Percentiles rank a stretch among this genome's conserved stretches.
Evolutionary conservation across 2,113 vertebrate species (phyloP).

Genomic region (Copsychus sechellarum): DNA sequence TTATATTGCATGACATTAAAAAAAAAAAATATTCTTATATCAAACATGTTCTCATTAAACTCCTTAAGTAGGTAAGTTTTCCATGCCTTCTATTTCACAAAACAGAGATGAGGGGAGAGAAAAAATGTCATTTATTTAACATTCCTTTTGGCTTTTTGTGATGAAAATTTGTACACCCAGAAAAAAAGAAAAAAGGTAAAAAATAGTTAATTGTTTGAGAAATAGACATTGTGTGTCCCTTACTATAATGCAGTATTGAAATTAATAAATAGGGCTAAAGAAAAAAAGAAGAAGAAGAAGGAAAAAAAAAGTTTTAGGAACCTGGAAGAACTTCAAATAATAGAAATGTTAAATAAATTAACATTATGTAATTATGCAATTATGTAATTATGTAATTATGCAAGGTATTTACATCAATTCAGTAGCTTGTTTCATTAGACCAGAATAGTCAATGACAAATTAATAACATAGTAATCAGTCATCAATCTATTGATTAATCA

Average conservation of each 20-base stretch:
- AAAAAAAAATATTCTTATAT: not conserved
- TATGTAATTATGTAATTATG: not conserved
- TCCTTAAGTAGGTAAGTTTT: not conserved
- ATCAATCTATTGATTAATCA: not conserved
- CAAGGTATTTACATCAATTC: not conserved
- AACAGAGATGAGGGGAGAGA: not conserved
- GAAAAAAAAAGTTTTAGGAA: not conserved
- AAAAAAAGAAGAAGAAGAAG: fast-evolving
- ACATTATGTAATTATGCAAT: not conserved
- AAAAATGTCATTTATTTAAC: not conserved
- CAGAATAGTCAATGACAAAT: not conserved
- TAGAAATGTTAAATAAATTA: not conserved
- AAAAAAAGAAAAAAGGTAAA: no score
- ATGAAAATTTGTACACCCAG: not conserved
- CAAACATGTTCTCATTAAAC: not conserved
- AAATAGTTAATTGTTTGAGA: not conserved
- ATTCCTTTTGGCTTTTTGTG: not conserved
- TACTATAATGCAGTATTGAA: not conserved
- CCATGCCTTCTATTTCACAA: not conserved
- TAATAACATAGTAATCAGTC: not conserved
- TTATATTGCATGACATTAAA: not conserved
- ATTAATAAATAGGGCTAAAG: not conserved
- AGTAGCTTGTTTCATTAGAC: not conserved
- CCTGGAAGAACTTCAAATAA: not conserved
- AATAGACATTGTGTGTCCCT: not conserved